These are phyloP conservation scores for Tenrec ecaudatus DNA, from an alignment of 2,113 vertebrate genomes.

Conservation along the genomic window DNA sequence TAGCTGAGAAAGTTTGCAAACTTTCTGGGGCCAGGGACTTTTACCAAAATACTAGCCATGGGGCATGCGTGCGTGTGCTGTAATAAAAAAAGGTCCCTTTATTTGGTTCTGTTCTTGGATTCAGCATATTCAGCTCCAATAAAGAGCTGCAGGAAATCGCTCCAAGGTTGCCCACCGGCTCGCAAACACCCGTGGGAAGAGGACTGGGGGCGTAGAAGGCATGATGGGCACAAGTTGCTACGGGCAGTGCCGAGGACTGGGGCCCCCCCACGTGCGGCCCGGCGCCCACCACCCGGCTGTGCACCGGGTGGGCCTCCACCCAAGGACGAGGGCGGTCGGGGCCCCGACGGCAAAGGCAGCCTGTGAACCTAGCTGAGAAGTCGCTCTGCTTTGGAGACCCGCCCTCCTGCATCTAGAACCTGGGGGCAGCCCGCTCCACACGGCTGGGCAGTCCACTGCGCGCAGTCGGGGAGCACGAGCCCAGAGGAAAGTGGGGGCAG, in stretches of 20 bases:
- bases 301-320: no score
- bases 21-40: neutral
- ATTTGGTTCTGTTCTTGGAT: no score
- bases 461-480: no score
- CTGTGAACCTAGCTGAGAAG: neutral
- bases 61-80: neutral
- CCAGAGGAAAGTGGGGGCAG: no score
- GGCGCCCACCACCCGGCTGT: neutral
- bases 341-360: neutral
- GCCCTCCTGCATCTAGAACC: neutral
- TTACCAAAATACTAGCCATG: slow-evolving; percentile 40
- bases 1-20: slow-evolving; percentile 20
- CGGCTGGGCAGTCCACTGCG: no score
- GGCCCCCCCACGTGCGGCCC: neutral
- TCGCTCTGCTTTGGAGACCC: neutral
- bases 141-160: neutral
- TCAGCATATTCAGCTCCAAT: no score
- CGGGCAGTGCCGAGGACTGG: neutral
- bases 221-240: neutral
- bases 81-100: no score
- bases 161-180: neutral
- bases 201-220: neutral
- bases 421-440: neutral
- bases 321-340: neutral
- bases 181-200: neutral